Evolutionary conservation across 2,888 invertebrate species (phyloP), one percentile per base, ranked within the genome.

Genomic region (Gandaritis pyraliata): DNA sequence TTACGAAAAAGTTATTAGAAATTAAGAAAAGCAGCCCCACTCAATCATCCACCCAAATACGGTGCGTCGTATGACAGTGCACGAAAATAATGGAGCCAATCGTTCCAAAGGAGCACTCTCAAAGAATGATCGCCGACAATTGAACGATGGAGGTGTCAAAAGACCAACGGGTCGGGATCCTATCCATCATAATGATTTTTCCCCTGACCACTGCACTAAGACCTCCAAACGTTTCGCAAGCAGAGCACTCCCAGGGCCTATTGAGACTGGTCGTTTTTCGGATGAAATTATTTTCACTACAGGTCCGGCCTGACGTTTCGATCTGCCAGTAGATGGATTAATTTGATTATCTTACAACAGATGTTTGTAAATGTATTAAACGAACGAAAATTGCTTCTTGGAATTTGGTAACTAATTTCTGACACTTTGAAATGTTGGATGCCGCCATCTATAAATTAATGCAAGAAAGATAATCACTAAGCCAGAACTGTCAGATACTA

Each of bases 301-400:
- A 82, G 81, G 85, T 81, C 81, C 83, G 78, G 78, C 72, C 85
- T 90, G 91, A 89, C 91, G 87, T 90, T 92, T 90, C 91, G 91
- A 91, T 92, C 86, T 86, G 86, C 81, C 85, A 81, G 83, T 83
- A 90, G 90, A 92, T 92, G 91, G 91, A 91, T 92, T 90, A 90
- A 91, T 90, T 89, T 90, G 90, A 92, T 92, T 88, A 90, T 81
- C 76, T 82, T 69, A 76, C 81, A 86, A 83, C 91, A 91, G 90
- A 90, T 91, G 91, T 83, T 86, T 78, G 78, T 56, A 45, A 56
- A 56, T 59, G 59, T 59, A 56, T 41, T 55, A 56, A 45, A 52
- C 23, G 36, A 39, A 8, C 23, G 46, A 51, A 55, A 54, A 63
- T 51, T 54, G 13, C 46, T 49, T 58, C 39, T 23, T 39, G 38